Conservation (phyloP, 2,113 vertebrate species). For the Carettochelys insculpta region DNA sequence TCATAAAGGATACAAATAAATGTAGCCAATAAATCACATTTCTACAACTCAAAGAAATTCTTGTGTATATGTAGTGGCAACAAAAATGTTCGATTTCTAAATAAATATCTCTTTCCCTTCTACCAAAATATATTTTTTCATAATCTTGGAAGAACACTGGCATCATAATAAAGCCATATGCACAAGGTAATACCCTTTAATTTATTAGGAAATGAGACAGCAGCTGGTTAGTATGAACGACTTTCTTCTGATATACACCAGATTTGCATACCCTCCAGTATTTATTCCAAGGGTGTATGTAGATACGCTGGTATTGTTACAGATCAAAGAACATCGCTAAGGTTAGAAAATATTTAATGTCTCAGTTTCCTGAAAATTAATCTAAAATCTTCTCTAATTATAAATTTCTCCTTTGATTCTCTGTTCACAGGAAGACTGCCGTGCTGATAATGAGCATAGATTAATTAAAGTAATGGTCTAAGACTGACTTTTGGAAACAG, state of each 20-base stretch:
- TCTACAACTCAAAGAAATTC: background rate
- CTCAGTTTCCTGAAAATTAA: slow-evolving; percentile 40
- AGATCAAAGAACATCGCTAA: slow-evolving; percentile 41
- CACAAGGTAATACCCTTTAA: slow-evolving; percentile 7
- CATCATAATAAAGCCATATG: slow-evolving; percentile 17
- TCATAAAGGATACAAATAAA: background rate
- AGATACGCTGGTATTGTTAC: slow-evolving; percentile 22
- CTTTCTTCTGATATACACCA: background rate
- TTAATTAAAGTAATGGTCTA: slow-evolving; percentile 55
- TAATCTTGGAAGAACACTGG: slow-evolving; percentile 23
- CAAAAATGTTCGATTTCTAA: background rate
- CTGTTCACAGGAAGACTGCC: slow-evolving; percentile 3
- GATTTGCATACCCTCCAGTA: slow-evolving; percentile 2
- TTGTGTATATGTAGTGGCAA: background rate
- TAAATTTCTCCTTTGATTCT: slow-evolving; percentile 51
- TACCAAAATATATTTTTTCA: background rate
- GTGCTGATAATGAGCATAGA: slow-evolving; percentile 20
- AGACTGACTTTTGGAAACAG: slow-evolving; percentile 29
- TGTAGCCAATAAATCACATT: background rate
- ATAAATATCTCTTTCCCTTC: background rate
- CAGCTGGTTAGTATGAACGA: background rate
- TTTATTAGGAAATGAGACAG: slow-evolving; percentile 38
- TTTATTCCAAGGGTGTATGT: slow-evolving; percentile 40
- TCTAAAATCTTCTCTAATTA: slow-evolving; percentile 16
- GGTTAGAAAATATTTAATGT: slow-evolving; percentile 40